Evolutionary conservation across 2,888 invertebrate species (phyloP).

Genomic region (Trichacis sp.): DNA sequence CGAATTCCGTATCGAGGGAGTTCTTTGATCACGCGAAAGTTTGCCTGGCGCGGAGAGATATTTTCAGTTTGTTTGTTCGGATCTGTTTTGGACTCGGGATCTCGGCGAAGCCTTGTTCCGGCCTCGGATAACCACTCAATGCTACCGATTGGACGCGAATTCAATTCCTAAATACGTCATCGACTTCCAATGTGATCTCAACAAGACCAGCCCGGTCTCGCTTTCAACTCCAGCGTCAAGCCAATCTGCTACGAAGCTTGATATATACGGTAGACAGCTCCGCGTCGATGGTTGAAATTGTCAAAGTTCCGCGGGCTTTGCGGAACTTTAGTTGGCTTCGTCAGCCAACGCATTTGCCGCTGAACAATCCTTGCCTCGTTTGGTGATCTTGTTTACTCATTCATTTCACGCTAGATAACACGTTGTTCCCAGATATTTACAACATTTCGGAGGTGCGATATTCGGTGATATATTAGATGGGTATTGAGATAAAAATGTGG

Average conservation of each 20-base stretch:
- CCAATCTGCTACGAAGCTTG: conserved; percentile 37
- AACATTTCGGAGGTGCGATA: too few relatives aligned
- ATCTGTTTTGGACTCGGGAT: neutral
- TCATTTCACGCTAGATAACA: neutral
- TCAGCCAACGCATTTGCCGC: conserved; percentile 13
- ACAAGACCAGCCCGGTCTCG: conserved; percentile 15
- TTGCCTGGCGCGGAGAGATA: neutral
- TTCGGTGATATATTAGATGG: too few relatives aligned
- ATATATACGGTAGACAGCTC: conserved; percentile 46
- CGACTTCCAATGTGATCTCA: conserved; percentile 29
- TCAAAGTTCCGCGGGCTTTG: conserved; percentile 47
- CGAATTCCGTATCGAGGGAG: too few relatives aligned
- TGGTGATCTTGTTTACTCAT: neutral
- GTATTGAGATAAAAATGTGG: too few relatives aligned
- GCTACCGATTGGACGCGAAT: conserved; percentile 18
- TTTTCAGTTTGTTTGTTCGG: neutral
- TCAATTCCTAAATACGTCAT: conserved; percentile 22
- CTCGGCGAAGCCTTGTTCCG: conserved; percentile 1
- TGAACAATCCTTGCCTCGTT: conserved; percentile 24
- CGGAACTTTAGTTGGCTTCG: conserved; percentile 6
- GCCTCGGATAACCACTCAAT: conserved; percentile 10
- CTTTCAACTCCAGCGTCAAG: conserved; percentile 9
- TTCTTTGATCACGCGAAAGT: too few relatives aligned
- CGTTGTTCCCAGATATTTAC: too few relatives aligned
- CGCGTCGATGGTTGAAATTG: conserved; percentile 53